Evolutionary conservation across 2,797 vertebrate genomes (phyloP), one percentile per base, ranked within the genome.

Genomic region (Oryzias dopingdopingensis): DNA sequence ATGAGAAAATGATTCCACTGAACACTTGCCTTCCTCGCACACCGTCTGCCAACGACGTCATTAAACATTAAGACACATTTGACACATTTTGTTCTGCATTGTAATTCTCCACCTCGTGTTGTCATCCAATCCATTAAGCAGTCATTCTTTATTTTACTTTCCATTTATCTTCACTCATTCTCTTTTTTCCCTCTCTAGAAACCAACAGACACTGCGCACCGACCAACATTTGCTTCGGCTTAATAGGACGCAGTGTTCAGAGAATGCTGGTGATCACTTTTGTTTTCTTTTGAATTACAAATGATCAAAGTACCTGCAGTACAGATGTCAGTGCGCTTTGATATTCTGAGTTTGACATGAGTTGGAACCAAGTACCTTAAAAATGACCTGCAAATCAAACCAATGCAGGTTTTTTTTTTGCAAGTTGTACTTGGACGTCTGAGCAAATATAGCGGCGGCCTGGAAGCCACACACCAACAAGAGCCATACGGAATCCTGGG

Each of bases 41-140:
- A 42, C 69, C 23, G 67, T 62, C 53, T 58, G 12, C 69, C 52
- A 61, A 70, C 67, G 52, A 62, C 64, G 66, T 79, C 59, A 82
- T 82, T 76, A 69, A 69, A 85, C 76, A 80, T 70, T 51, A 68
- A 66, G 66, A 62, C 41, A 46, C 44, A 46, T 46, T 57, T 41
- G 59, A 73, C 66, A 56, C 42, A 5, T 57, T 69, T 69, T 62
- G 62, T 68, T 74, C 67, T 59, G 58, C 44, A 54, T 61, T 68
- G 51, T 77, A 65, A 69, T n/a, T 58, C 48, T 56, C 53, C 37
- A 51, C 49, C 73, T 64, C 46, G 41, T 41, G 40, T 59, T 72
- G 50, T 67, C 70, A 68, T 74, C 62, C 55, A 65, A 77, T 56
- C 72, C 72, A 79, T 70, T 73, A 71, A 73, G 48, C 70, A 48